Evolutionary conservation across 1,140 invertebrate genomes (phyloP).

Genomic region (Daktulosphaira vitifoliae): DNA sequence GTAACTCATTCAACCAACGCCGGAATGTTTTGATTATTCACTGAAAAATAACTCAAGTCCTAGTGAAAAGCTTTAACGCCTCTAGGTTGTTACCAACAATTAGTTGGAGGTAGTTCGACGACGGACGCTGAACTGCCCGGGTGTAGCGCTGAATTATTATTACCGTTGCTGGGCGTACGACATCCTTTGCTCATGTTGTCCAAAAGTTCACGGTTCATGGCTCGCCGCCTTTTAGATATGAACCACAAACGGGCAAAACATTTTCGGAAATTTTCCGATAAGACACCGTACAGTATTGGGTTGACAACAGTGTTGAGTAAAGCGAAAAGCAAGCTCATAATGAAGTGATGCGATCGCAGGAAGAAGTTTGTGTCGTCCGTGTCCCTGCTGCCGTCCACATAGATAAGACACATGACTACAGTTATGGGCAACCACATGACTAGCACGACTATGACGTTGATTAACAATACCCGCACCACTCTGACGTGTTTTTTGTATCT

Average conservation of each 20-base stretch:
- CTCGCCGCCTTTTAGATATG: conserved; percentile 30
- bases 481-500: conserved; percentile 50
- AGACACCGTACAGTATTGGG: conserved; percentile 67
- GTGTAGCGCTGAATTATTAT: neutral
- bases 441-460: conserved; percentile 51
- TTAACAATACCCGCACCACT: conserved; percentile 49
- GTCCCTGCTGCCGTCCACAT: conserved; percentile 48
- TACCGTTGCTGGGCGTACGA: neutral
- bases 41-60: too few relatives aligned
- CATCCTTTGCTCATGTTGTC: conserved; percentile 24
- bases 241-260: conserved; percentile 46
- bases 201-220: conserved; percentile 16
- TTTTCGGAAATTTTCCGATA: conserved; percentile 64
- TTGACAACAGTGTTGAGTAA: conserved; percentile 66
- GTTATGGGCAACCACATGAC: conserved; percentile 55
- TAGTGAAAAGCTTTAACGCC: too few relatives aligned
- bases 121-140: conserved; percentile 19
- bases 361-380: conserved; percentile 48
- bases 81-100: too few relatives aligned
- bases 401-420: conserved; percentile 50
- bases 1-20: too few relatives aligned
- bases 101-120: conserved; percentile 2
- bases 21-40: too few relatives aligned
- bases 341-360: conserved; percentile 49
- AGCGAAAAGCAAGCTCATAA: conserved; percentile 52